Percentiles rank a stretch among this genome's conserved stretches.
These are phyloP conservation scores for Eledone cirrhosa DNA, from an alignment of 2,888 invertebrate species.

Conservation along the genomic window DNA sequence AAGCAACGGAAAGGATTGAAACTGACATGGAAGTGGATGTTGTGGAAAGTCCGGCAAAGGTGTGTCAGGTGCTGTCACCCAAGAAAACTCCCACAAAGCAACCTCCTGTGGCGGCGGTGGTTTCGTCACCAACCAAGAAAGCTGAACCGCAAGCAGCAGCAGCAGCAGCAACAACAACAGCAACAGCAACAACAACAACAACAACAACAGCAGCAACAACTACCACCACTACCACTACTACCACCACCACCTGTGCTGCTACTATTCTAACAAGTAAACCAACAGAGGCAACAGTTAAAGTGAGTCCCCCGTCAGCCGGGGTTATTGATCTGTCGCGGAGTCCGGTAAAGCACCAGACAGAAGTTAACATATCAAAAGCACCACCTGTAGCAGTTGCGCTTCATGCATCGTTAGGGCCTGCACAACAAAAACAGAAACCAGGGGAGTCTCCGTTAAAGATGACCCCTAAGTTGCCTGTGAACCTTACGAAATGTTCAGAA, in stretches of 20 bases:
- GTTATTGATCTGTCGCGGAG: not conserved
- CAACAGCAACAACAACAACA: no score
- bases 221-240: no score
- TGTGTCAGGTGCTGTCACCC: not conserved
- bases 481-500: not conserved
- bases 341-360: not conserved
- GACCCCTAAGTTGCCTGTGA: not conserved
- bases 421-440: not conserved
- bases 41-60: not conserved
- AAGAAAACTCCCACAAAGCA: not conserved
- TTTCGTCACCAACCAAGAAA: not conserved
- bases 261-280: no score
- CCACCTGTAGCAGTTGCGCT: not conserved
- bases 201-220: no score
- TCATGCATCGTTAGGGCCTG: not conserved
- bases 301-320: no score
- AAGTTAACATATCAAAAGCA: not conserved
- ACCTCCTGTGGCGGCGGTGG: no score
- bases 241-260: no score
- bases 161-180: not conserved
- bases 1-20: not conserved
- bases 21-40: constrained; percentile 17
- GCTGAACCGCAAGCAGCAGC: not conserved
- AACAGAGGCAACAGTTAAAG: no score
- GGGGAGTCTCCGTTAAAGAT: not conserved